Base-by-base conservation (phyloP, 2,113 vertebrate species). In the Otocyon megalotis region DNA sequence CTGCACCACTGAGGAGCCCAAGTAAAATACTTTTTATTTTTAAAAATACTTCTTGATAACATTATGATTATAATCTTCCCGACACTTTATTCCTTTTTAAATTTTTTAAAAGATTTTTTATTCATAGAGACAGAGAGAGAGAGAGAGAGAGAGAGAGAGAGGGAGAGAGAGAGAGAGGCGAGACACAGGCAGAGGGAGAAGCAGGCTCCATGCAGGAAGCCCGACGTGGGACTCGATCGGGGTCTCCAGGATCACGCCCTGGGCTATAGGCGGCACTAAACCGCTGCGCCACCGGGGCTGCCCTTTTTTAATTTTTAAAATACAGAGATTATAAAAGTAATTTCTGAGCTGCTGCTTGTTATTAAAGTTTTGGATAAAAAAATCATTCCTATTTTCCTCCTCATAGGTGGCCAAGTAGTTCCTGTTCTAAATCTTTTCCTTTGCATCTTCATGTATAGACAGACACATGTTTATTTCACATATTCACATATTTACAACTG, bases 361-460 rank as follows among this genome's bases (percentile, higher is more conserved):
- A 48, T 48, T 56, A 81, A 83, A 30, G 9, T 90, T 96, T 93
- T 83, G 83, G 79, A 72, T 60, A 91, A 94, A 93, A 54, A 94
- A 93, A 54, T 53, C 8, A 88, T 72, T 83, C 8, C 50, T 11
- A 93, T 63, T 72, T 93, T 81, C 53, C 28, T 96, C 30, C 35
- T 95, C 62, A 87, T 2, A 80, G 69, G 50, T 56, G 37, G 96
- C 9, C 71, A 90, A 79, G 9, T 35, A 32, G 60, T 50, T 5
- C 79, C n/a, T 43, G 20, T 96, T 89, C 35, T 26, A 81, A 62
- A 89, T 20, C 26, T 53, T 88, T 91, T 69, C 50, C 56, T 93
- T 86, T 82, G 32, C 53, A 79, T 62, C 20, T 88, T 26, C 56
- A 58, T 30, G 22, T 50, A 69, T 67, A 22, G 5, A 80, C n/a